phyloP scores from a whole-genome alignment of 1,140 invertebrate genomes.

The Aphaenogaster ashmeadi region DNA sequence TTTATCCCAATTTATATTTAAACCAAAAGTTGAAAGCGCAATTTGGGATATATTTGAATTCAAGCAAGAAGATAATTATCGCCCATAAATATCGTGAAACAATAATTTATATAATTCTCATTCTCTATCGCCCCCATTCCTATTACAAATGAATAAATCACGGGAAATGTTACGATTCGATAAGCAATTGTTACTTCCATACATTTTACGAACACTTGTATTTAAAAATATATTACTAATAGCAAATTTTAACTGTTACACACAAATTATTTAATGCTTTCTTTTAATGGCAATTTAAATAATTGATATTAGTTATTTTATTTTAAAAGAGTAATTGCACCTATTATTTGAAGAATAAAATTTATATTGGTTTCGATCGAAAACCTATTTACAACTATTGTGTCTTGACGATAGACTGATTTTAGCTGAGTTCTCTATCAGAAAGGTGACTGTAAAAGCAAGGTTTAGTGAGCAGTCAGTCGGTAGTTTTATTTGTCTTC shows the following conservation, averaged over 20 bases:
- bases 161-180: not conserved
- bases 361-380: not conserved
- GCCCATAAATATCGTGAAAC: not conserved
- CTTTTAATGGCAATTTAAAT: not conserved
- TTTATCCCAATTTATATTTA: slow-evolving; percentile 7
- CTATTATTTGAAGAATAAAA: not conserved
- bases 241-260: not conserved
- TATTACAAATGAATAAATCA: not conserved
- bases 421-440: not conserved
- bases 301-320: not conserved
- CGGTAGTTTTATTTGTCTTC: slow-evolving; percentile 40
- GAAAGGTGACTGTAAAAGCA: not conserved
- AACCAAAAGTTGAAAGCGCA: not conserved
- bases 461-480: not conserved
- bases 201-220: not conserved
- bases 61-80: not conserved
- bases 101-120: not conserved
- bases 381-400: not conserved
- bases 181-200: not conserved
- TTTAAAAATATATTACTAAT: not conserved
- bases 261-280: not conserved
- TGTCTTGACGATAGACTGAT: not conserved
- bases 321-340: not conserved
- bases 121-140: not conserved
- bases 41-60: not conserved